phyloP scores from a whole-genome alignment of 2,888 invertebrate genomes.

The Bellardia pandia region DNA sequence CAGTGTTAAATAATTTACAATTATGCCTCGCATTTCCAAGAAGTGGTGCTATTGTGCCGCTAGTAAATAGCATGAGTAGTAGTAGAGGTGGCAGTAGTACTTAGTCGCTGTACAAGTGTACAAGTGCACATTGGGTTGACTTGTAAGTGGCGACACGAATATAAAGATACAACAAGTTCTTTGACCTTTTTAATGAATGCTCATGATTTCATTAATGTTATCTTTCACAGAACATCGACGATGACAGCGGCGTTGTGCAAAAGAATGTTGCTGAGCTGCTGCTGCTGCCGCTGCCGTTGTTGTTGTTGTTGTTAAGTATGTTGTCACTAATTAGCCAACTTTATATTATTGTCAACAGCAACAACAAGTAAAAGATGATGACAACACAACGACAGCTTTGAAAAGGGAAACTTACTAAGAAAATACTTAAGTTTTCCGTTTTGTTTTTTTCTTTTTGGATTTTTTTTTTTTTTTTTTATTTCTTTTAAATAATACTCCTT shows the following conservation, averaged over 20 bases:
- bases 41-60: neutral
- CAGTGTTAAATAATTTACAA: neutral
- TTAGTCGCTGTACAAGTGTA: neutral
- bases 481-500: slow-evolving; percentile 20
- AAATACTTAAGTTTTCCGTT: slow-evolving; percentile 40
- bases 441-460: neutral
- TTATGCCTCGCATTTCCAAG: neutral
- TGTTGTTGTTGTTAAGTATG: slow-evolving; percentile 33
- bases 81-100: neutral
- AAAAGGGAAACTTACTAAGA: slow-evolving; percentile 36
- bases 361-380: neutral
- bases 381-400: slow-evolving; percentile 1
- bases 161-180: slow-evolving; percentile 47
- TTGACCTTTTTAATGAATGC: slow-evolving; percentile 54
- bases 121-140: slow-evolving; percentile 30
- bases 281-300: neutral
- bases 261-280: neutral
- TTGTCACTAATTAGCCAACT: slow-evolving; percentile 64
- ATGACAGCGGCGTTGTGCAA: slow-evolving; percentile 39
- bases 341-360: slow-evolving; percentile 48
- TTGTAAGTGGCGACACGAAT: slow-evolving; percentile 45
- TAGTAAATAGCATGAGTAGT: neutral
- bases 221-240: slow-evolving; percentile 50
- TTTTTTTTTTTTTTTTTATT: neutral
- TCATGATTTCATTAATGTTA: slow-evolving; percentile 60